Evolutionary conservation across 2,888 invertebrate genomes (phyloP).

Genomic region (Phortica okadai): DNA sequence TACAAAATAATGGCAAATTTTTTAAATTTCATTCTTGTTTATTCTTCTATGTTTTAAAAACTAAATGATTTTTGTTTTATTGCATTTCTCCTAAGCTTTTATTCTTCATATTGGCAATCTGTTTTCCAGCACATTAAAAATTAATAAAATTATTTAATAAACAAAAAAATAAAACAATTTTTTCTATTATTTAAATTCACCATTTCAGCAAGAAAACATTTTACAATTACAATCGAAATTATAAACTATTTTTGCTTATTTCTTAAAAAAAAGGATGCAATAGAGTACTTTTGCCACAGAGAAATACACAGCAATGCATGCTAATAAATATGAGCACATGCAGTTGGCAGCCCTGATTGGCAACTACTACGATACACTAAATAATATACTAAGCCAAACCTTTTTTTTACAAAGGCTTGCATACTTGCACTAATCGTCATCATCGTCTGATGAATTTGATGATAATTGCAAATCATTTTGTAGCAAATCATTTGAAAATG

Average conservation of each 20-base stretch:
- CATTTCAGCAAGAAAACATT: conserved; percentile 38
- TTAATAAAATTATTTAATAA: conserved; percentile 50
- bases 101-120: conserved; percentile 18
- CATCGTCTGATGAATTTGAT: conserved; percentile 86
- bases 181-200: conserved; percentile 69
- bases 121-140: conserved; percentile 42
- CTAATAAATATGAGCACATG: neutral
- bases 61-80: neutral
- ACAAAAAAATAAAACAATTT: conserved; percentile 56
- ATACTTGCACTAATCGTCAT: conserved; percentile 47
- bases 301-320: no score
- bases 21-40: neutral
- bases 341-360: neutral
- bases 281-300: no score
- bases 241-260: no score
- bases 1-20: conserved; percentile 7
- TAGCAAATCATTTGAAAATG: conserved; percentile 78
- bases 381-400: neutral
- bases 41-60: neutral
- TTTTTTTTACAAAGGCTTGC: neutral
- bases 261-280: no score
- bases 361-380: neutral
- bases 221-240: no score
- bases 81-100: neutral
- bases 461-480: conserved; percentile 92